Evolutionary conservation across 2,797 vertebrate species (phyloP).

Genomic region (Danio jaintianensis): DNA sequence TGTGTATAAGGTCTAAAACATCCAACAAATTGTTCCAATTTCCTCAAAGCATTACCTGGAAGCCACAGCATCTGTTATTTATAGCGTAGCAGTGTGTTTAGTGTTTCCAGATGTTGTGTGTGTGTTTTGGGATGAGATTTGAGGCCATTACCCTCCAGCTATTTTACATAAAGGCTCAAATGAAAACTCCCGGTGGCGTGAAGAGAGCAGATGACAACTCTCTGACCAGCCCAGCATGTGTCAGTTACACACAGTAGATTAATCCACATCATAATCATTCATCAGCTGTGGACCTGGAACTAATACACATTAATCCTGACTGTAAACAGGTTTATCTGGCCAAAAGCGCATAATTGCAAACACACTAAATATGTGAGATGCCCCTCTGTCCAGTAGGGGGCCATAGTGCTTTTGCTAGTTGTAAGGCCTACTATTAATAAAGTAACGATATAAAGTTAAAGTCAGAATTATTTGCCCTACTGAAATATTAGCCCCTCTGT

Average conservation of each 20-base stretch:
- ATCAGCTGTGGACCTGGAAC: background rate
- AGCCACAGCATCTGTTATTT: constrained; percentile 53
- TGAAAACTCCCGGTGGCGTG: background rate
- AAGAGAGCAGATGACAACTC: constrained; percentile 10
- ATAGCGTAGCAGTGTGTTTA: constrained; percentile 15
- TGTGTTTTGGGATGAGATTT: constrained; percentile 45
- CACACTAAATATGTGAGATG: too few species aligned
- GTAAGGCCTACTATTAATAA: too few species aligned
- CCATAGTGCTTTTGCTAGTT: too few species aligned
- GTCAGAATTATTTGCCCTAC: too few species aligned
- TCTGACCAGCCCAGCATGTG: background rate
- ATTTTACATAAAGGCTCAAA: constrained; percentile 33
- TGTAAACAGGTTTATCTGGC: background rate
- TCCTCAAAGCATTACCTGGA: constrained; percentile 46
- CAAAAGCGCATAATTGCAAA: too few species aligned
- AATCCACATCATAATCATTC: background rate
- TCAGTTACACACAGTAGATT: background rate
- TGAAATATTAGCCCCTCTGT: too few species aligned
- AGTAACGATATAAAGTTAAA: too few species aligned
- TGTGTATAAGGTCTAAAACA: constrained; percentile 13
- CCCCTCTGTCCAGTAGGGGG: too few species aligned
- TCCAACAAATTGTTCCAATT: constrained; percentile 39
- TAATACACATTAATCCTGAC: background rate
- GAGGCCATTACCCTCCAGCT: constrained; percentile 46
- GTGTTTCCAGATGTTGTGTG: constrained; percentile 44